Conservation (phyloP, 2,797 vertebrate species). For the Melanogrammus aeglefinus region DNA sequence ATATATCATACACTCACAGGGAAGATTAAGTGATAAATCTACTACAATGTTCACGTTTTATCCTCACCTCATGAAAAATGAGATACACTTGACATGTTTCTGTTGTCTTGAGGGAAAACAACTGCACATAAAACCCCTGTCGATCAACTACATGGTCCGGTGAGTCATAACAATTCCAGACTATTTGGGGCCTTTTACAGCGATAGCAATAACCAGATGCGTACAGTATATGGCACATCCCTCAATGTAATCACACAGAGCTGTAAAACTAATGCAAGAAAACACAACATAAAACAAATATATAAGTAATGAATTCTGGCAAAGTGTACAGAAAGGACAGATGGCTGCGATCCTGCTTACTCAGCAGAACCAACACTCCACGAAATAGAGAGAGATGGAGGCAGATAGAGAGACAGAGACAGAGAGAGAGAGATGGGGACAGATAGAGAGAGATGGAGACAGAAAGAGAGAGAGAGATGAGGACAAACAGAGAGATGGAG, state of each 20-base stretch:
- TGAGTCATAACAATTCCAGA: neutral
- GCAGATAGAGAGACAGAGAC: neutral
- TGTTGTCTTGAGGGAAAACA: constrained; percentile 17
- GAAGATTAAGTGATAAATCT: neutral
- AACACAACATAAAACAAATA: constrained; percentile 3
- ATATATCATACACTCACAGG: neutral
- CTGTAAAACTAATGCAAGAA: constrained; percentile 10
- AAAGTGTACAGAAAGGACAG: neutral
- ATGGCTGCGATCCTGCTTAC: neutral
- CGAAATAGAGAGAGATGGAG: neutral
- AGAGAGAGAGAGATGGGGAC: neutral
- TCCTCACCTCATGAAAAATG: neutral
- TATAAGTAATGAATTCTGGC: neutral
- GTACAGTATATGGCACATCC: constrained; percentile 6
- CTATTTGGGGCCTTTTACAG: neutral
- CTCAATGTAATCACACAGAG: constrained; percentile 6
- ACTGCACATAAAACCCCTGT: neutral
- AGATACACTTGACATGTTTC: constrained; percentile 15
- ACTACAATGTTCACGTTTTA: neutral
- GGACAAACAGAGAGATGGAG: too few species aligned
- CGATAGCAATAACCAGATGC: neutral
- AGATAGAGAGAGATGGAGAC: neutral
- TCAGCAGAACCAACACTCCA: constrained; percentile 5
- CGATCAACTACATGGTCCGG: neutral
- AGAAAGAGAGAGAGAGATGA: neutral